Evolutionary conservation across 2,113 vertebrate species (phyloP), one percentile per base, ranked within the genome.

Genomic region (Seriola rivoliana): DNA sequence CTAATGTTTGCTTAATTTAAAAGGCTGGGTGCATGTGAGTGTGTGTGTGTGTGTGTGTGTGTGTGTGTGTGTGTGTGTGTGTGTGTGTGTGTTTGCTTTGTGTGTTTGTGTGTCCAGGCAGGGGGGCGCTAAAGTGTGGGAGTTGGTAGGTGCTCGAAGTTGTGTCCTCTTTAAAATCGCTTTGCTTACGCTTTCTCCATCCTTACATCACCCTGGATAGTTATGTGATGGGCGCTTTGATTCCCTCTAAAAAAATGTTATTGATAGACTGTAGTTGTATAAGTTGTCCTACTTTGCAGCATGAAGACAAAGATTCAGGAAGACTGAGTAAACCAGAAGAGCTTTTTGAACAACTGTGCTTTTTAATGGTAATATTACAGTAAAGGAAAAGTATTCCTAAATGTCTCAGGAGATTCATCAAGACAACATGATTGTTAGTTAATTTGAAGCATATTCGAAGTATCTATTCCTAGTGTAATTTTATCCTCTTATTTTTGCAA

Each of bases 151-250:
- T 89, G 85, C 86, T 71, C 54, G 69, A 82, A 66, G 78, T 90
- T 88, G 74, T 82, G 81, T 82, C 76, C 87, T 90, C 78, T 85
- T 84, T 75, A 80, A 71, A 71, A 89, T 86, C 75, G 85, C 78
- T 80, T 75, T 89, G 79, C 87, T 87, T 91, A 85, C 82, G 93
- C 86, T 90, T 90, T 92, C 91, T 88, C 87, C 68, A 75, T 79
- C 64, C 87, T 94, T 93, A 89, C 85, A 89, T 93, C 92, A 93
- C 77, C 82, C 71, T 84, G 65, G 48, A 71, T 68, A 57, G 80
- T 86, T 89, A 85, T 82, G 71, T 89, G 91, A 88, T 5, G 23
- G 29, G 50, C 0, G 50, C 82, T 85, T 80, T 69, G 80, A 84
- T 86, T 89, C 74, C 60, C 21, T 32, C 57, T 44, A 42, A 80